Evolutionary conservation across 2,797 vertebrate species (phyloP), one percentile per base, ranked within the genome.

Genomic region (Ctenopoma multispine): DNA sequence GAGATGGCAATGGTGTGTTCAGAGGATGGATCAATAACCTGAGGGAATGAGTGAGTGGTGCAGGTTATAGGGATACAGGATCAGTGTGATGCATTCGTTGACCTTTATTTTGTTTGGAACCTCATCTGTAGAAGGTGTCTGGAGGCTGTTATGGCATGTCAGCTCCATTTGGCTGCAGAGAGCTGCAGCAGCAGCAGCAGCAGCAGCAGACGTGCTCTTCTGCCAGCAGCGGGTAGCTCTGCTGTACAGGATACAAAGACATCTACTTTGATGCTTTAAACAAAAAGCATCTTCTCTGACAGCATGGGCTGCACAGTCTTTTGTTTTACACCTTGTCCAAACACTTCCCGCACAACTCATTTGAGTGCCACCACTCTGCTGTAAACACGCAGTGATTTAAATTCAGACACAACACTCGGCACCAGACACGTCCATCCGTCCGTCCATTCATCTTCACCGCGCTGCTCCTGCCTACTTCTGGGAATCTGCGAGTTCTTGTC

Each of bases 291-390:
- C 67, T 54, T 69, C 27, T 0, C 63, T 18, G 20, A 56, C 31
- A 44, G 27, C 46, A 1, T 12, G 34, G 3, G 11, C 69, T 12
- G 53, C 34, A 0, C 47, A 0, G 47, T 27, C 60, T 24, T 88
- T 61, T 81, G 76, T 81, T 79, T 83, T 63, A 83, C 69, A 43
- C 20, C 4, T 21, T 67, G 75, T 89, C 83, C 77, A 88, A 89
- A 90, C 79, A 86, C 48, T 63, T 80, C 55, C 11, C 21, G 0
- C 78, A 36, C 72, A 48, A 56, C 68, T 65, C 70, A 4, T 67
- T 40, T 20, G 23, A 71, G 84, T 62, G 63, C 76, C 84, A 65
- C 27, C 15, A 1, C 59, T 6, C 51, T 0, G 57, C 65, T 65
- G 40, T 82, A 85, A 85, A 87, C 82, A 83, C 17, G 0, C 14